Evolutionary conservation across 2,113 vertebrate species (phyloP).

Genomic region (Chaetops frenatus): DNA sequence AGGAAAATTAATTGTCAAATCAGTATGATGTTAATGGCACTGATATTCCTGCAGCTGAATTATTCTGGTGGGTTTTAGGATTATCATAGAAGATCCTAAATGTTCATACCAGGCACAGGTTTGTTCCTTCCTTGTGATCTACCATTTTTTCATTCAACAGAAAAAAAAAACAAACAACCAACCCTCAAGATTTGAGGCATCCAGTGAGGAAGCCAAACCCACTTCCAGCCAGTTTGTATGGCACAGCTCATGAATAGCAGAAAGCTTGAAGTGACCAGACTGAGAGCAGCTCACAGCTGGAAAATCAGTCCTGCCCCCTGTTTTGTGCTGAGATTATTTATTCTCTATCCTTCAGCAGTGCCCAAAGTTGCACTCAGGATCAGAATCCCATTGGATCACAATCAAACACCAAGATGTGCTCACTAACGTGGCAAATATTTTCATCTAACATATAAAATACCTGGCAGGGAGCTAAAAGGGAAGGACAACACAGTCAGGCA

Average conservation of each 20-base stretch:
- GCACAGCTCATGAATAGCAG: neutral
- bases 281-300: neutral
- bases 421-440: neutral
- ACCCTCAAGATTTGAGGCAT: neutral
- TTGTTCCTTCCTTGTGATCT: neutral
- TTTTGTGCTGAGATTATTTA: neutral
- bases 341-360: neutral
- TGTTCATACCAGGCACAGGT: neutral
- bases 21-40: neutral
- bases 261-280: neutral
- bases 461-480: neutral
- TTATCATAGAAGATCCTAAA: neutral
- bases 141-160: neutral
- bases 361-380: neutral
- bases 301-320: neutral
- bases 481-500: neutral
- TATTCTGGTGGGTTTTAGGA: neutral
- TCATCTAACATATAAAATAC: neutral
- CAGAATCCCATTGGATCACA: neutral
- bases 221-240: neutral
- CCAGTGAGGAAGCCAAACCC: neutral
- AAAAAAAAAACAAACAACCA: neutral
- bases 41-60: neutral
- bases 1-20: neutral
- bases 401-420: neutral